Base-by-base conservation (phyloP, 2,113 vertebrate species). In the Pelobates fuscus region DNA sequence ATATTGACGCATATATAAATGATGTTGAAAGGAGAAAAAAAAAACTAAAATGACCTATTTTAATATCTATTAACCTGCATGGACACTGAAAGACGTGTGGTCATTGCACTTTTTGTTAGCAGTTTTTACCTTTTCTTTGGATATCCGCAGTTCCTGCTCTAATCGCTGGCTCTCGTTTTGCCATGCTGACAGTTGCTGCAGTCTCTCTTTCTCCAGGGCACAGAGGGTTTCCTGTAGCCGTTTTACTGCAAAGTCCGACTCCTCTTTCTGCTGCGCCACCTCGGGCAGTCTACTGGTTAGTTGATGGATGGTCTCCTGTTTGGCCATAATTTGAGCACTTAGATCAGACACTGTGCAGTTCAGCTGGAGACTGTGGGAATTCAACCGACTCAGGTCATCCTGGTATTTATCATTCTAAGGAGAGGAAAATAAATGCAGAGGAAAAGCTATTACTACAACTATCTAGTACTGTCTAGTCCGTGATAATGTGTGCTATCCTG, bases 391-490 rank as follows among this genome's bases (percentile, higher is more conserved):
- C n/a, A 92, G 77, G 64, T 92, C 88, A 72, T 91, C 82, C 3
- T 89, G 86, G 11, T 79, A 89, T 8, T 78, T 86, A 43, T 90
- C 78, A 77, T 86, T 93, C 95, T 96, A 77, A 7, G 77, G 72
- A 26, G 78, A n/a, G n/a, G n/a, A 83, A 41, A 26, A n/a, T n/a
- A n/a, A n/a, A n/a, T n/a, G n/a, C n/a, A n/a, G n/a, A 41, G 5
- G 5, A 41, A 41, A 41, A 41, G 32, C 5, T 41, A 52, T 52
- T 52, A 52, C 11, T 17, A 52, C 18, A 52, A 52, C 1, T 15
- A 15, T 18, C n/a, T 52, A 52, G 17, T 52, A 52, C 18, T 18
- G 17, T 5, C 49, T 17, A n/a, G n/a, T n/a, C n/a, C n/a, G n/a
- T n/a, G n/a, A n/a, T n/a, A n/a, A n/a, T n/a, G n/a, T n/a, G n/a